Conservation (phyloP, 2,113 vertebrate species). For the Todiramphus chloris region DNA sequence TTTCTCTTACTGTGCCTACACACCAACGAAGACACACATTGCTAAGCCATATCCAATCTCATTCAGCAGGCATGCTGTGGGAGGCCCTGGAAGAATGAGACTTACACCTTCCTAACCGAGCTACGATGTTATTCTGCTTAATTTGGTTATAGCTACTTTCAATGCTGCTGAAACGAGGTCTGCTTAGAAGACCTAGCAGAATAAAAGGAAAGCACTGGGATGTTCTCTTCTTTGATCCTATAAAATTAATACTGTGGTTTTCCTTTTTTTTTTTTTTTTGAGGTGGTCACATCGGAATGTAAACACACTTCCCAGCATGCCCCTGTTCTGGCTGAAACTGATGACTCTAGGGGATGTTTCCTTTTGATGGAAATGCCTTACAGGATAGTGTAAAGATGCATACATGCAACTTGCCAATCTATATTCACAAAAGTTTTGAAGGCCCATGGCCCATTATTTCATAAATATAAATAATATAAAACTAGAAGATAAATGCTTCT, state of each 20-base stretch:
- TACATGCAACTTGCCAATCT: neutral
- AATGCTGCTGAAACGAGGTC: neutral
- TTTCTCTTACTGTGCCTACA: neutral
- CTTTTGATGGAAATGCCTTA: neutral
- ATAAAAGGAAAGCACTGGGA: neutral
- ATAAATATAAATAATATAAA: neutral
- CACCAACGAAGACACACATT: fast-evolving
- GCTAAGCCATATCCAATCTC: neutral
- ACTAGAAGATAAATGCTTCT: neutral
- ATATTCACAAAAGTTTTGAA: neutral
- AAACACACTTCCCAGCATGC: neutral
- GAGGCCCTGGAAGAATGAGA: neutral
- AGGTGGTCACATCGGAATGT: neutral
- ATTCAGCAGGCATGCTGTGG: neutral
- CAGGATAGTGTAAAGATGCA: fast-evolving
- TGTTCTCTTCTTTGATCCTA: neutral
- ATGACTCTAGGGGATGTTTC: neutral
- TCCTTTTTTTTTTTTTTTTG: neutral
- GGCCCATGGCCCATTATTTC: neutral
- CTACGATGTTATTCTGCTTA: neutral
- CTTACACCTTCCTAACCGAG: neutral
- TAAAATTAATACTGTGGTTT: neutral
- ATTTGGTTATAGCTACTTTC: neutral
- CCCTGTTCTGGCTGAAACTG: neutral
- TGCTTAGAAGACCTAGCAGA: neutral